These are phyloP conservation scores for Aporophyla lueneburgensis DNA, from an alignment of 2,888 invertebrate genomes.

Conservation along the genomic window DNA sequence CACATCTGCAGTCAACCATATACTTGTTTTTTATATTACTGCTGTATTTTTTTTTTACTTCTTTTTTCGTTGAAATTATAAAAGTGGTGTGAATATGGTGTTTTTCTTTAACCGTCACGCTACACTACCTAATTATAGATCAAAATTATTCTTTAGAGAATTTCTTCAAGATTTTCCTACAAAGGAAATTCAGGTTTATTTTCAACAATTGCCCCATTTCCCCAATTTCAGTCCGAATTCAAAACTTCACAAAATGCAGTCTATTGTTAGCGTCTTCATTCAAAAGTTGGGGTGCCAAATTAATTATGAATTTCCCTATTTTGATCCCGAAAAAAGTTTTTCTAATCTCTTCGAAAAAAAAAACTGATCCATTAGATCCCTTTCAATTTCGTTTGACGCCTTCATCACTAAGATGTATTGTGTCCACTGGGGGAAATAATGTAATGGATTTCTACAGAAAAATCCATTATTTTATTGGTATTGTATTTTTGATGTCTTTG, in stretches of 20 bases:
- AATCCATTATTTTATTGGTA: conserved; percentile 66
- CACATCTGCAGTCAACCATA: no score
- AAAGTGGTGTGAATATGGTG: no score
- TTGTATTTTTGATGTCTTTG: conserved; percentile 44
- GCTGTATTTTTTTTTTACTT: no score
- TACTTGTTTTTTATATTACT: no score
- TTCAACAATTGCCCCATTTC: conserved; percentile 43
- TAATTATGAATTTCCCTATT: conserved; percentile 75
- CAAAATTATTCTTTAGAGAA: conserved; percentile 3
- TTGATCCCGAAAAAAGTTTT: conserved; percentile 69
- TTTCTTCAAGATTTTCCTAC: background rate
- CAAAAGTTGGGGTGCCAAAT: conserved; percentile 70
- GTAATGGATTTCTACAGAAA: conserved; percentile 62
- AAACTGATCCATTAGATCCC: conserved; percentile 76
- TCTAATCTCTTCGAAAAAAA: conserved; percentile 71
- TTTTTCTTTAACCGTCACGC: no score
- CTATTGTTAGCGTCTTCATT: conserved; percentile 53
- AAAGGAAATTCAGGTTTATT: conserved; percentile 9
- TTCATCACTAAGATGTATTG: conserved; percentile 68
- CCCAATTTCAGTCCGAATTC: conserved; percentile 24
- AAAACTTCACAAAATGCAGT: conserved; percentile 55
- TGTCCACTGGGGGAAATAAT: conserved; percentile 66
- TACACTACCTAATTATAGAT: background rate
- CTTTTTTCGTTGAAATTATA: no score
- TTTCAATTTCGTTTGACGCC: conserved; percentile 73